Base-by-base conservation (phyloP, 2,888 invertebrate genomes). In the Brachypterus glaber region DNA sequence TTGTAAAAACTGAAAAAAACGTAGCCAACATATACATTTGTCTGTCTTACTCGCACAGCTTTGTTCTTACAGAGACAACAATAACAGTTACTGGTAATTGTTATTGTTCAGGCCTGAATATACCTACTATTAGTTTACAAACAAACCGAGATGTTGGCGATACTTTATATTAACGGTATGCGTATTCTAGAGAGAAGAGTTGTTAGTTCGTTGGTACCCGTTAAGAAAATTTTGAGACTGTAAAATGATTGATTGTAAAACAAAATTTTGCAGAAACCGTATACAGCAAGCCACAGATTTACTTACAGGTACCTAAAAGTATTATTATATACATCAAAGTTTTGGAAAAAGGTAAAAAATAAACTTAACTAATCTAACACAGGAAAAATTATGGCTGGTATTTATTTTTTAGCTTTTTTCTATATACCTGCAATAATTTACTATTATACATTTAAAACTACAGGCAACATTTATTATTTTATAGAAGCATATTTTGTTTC, bases 391-490 rank as follows among this genome's bases (percentile, higher is more conserved):
- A 56, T 56, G 57, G 55, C 57, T 48, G 48, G 48, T 47, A 51
- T 44, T n/a, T n/a, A n/a, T n/a, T 49, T 47, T 45, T 44, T 51
- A 49, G 50, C 50, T 50, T 45, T 46, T 51, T 48, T n/a, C n/a
- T n/a, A n/a, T 57, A 59, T 57, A 59, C 58, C 58, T 61, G 62
- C 60, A 63, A 64, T 65, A 64, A 65, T 62, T 64, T 65, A 64
- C 63, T 65, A n/a, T n/a, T n/a, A 65, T 64, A 64, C 62, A 64
- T 63, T 64, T 55, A 64, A n/a, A 27, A 60, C 61, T 62, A 64
- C 63, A 61, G 58, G 63, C 63, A 63, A 65, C 64, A 64, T 61
- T 62, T 59, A 64, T 51, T 57, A 57, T n/a, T n/a, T n/a, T n/a
- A n/a, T n/a, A n/a, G n/a, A n/a, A n/a, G n/a, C n/a, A n/a, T n/a